These are phyloP conservation scores for Anastrepha ludens DNA, from an alignment of 1,140 invertebrate genomes.

Conservation along the genomic window DNA sequence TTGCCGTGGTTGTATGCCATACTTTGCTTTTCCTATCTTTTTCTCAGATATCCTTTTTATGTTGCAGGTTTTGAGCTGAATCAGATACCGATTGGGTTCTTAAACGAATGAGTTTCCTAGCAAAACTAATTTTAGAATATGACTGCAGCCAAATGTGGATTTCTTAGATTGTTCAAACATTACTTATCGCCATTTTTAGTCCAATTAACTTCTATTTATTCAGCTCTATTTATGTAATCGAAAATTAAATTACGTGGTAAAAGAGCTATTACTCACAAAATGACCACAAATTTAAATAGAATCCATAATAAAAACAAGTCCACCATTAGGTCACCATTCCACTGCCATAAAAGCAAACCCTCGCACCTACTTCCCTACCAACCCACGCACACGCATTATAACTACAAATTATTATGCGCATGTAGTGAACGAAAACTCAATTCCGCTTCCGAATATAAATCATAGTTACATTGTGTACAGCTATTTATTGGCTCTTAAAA, in stretches of 20 bases:
- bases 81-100: no score
- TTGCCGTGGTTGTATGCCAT: no score
- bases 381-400: neutral
- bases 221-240: neutral
- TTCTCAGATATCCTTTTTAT: no score
- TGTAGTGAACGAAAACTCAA: neutral
- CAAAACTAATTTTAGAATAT: no score
- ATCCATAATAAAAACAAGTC: neutral
- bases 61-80: no score
- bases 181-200: no score
- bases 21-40: no score
- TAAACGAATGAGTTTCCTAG: no score
- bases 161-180: no score
- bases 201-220: no score
- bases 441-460: neutral
- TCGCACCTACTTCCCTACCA: neutral
- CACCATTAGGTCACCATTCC: neutral
- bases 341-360: neutral
- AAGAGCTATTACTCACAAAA: neutral
- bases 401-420: neutral
- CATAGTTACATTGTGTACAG: neutral
- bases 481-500: neutral
- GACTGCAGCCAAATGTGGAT: no score
- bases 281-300: neutral
- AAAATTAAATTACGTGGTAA: conserved; percentile 1